Evolutionary conservation across 2,113 vertebrate species (phyloP), one percentile per base, ranked within the genome.

Genomic region (Oxyruncus cristatus): DNA sequence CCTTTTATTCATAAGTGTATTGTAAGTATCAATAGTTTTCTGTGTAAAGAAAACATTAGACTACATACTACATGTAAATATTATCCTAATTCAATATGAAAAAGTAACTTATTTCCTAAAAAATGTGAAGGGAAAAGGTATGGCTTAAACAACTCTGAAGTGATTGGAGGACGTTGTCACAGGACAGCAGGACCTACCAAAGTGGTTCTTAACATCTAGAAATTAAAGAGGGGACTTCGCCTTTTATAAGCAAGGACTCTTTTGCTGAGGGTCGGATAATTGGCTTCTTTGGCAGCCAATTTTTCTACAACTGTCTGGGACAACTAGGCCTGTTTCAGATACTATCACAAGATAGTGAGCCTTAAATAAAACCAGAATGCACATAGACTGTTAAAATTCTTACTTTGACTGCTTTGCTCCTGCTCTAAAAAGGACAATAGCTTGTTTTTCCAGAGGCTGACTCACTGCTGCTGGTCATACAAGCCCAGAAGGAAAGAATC

Each of bases 331-430:
- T 24, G 6, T 86, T 90, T 65, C 84, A 93, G 80, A 24, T 67
- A 91, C 94, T 91, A 78, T 89, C 94, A 95, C 73, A 72, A 24
- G 93, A 91, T 86, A 89, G 95, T 67, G 41, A 87, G 70, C 93
- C 61, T 97, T 95, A 87, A 92, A 91, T 87, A 89, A 95, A 88
- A 95, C 46, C 79, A 95, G 91, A 96, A 95, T 4, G 86, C 91
- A 95, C 80, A 89, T 89, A 95, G 84, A 96, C 94, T 90, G 37
- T 84, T 95, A 95, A 95, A 96, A 91, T 97, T 97, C 96, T 97
- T 96, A 96, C 95, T 97, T 95, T 96, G 94, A 95, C 95, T 94
- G 96, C 91, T 95, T 97, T 97, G 95, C 86, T 97, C 93, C 94
- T 97, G 95, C 95, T 96, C 94, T 97, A 97, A 95, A 95, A 95